A percentile compares a stretch with the other conserved stretches of the same genome.
Conservation (phyloP, 2,888 invertebrate species). For the Chloroclystis v-ata region DNA sequence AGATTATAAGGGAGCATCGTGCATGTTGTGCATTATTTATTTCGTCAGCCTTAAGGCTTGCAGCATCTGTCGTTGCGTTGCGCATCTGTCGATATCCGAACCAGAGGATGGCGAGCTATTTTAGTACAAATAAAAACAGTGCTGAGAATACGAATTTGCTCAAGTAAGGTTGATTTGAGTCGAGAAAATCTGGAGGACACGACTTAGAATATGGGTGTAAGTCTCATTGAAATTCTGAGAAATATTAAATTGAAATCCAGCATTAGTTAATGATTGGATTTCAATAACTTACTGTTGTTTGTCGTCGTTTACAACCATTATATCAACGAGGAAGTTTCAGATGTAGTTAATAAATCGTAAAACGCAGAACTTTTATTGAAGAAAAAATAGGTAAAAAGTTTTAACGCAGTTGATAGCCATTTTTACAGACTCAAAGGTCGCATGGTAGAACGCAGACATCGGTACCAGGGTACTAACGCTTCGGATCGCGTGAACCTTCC, state of each 20-base stretch:
- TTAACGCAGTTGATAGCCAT: conserved; percentile 25
- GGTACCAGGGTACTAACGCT: conserved; percentile 59
- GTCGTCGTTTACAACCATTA: background rate
- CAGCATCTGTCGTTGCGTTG: conserved; percentile 42
- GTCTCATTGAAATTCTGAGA: too few species aligned
- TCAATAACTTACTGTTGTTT: too few species aligned
- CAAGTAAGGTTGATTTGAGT: too few species aligned
- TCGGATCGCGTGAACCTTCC: conserved; percentile 60
- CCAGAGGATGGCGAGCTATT: too few species aligned
- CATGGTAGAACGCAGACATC: conserved; percentile 57
- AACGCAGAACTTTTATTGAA: background rate
- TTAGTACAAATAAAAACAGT: too few species aligned
- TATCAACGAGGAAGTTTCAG: background rate
- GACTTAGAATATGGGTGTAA: too few species aligned
- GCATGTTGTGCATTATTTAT: conserved; percentile 26
- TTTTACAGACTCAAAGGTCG: conserved; percentile 59
- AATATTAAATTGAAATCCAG: too few species aligned
- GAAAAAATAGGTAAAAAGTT: conserved; percentile 15
- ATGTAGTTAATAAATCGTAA: background rate
- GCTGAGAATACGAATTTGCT: too few species aligned
- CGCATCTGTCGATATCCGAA: conserved; percentile 37
- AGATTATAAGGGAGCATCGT: conserved; percentile 6
- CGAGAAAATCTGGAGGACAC: too few species aligned
- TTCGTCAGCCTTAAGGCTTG: conserved; percentile 32
- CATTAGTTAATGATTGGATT: too few species aligned